A percentile compares a stretch with the other conserved stretches of the same genome.
Conservation (phyloP, 1,140 invertebrate species). For the Drosophila pachea region DNA sequence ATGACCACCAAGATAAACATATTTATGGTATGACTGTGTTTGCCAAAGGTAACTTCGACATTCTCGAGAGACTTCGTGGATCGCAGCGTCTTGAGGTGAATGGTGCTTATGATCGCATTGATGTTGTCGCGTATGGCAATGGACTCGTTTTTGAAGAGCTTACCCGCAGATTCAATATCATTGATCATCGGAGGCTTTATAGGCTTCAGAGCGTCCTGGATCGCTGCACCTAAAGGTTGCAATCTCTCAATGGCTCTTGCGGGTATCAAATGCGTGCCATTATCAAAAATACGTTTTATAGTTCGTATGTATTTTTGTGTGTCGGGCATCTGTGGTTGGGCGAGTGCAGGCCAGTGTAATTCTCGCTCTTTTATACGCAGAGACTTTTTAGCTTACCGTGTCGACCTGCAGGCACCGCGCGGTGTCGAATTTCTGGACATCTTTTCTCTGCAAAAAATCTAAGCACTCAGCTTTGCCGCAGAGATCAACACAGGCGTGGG, state of each 20-base stretch:
- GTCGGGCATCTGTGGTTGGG: not conserved
- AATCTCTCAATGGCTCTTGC: conserved; percentile 11
- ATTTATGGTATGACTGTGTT: conserved; percentile 32
- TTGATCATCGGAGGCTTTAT: conserved; percentile 20
- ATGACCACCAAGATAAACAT: conserved; percentile 80
- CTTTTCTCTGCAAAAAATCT: conserved; percentile 81
- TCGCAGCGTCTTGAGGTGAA: conserved; percentile 34
- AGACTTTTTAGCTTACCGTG: conserved; percentile 16
- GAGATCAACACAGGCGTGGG: conserved; percentile 37
- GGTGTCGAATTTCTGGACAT: conserved; percentile 82
- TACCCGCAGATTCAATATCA: conserved; percentile 36
- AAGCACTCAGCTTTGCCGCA: conserved; percentile 35
- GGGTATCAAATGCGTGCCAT: conserved; percentile 24
- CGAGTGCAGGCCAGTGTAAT: no score
- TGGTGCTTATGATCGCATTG: conserved; percentile 40
- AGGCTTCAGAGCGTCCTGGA: conserved; percentile 6
- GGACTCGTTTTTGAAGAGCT: conserved; percentile 15
- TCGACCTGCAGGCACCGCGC: conserved; percentile 54
- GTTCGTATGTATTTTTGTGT: no score
- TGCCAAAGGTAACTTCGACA: conserved; percentile 46
- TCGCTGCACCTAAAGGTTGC: not conserved
- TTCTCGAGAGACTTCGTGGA: conserved; percentile 56
- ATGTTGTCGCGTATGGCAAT: conserved; percentile 34
- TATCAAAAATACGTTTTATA: no score
- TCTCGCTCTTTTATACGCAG: not conserved